Base-by-base conservation (phyloP, 23 tunicate genomes). In the Trididemnum nubilum region DNA sequence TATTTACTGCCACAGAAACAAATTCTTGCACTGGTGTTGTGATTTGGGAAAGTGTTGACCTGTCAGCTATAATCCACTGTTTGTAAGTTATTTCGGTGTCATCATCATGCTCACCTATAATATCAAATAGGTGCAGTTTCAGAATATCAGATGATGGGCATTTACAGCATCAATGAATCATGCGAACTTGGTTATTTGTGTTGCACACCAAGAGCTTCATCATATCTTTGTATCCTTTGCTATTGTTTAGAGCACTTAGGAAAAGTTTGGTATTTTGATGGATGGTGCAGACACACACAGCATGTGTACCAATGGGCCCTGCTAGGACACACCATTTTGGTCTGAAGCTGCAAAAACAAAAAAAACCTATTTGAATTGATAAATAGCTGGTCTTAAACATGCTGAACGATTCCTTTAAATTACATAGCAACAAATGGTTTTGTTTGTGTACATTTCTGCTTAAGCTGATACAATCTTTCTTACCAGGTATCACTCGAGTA, bases 221-320 rank as follows among this genome's bases (percentile, higher is more conserved):
- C 67, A 80, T 64, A 64, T 80, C 84, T 35, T 63, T 63, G 74
- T 80, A 80, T 3, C 32, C 67, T 65, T 65, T 33, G 60, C 40
- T 65, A 35, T 38, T 80, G 74, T 80, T 59, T 5, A 40, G 71
- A 7, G 84, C 54, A 64, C 22, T 63, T 36, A 80, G 7, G 24
- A 80, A 23, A 9, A 80, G 74, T 24, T 52, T 80, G 73, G 67
- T 51, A 30, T 78, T 78, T 60, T 78, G 83, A 40, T 80, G 84
- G 12, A 80, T 80, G 57, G 84, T 80, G 74, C 84, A 80, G 25
- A 80, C 84, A 67, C 84, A 80, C 78, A 80, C 84, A 30, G 74
- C 60, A 64, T 80, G 54, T 64, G 74, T 80, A 80, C 77, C 84
- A 64, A 39, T 40, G 40, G 84, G 36, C 29, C 74, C 51, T 25